Evolutionary conservation across 1,140 invertebrate species (phyloP), one percentile per base, ranked within the genome.

Genomic region (Aphaenogaster rudis): DNA sequence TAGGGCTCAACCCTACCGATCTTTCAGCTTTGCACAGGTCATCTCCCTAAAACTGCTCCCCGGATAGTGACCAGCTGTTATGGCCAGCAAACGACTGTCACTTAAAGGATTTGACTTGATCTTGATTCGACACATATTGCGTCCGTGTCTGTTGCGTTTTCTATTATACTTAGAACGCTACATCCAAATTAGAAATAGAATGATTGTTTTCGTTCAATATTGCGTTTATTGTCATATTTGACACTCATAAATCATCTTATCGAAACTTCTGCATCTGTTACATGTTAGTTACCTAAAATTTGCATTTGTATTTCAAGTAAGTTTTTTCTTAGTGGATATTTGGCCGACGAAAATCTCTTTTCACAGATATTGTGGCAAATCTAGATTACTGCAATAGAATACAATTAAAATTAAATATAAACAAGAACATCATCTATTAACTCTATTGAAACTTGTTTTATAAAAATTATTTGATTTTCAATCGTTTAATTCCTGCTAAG

Each of bases 1-100:
- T 89, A 86, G 89, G 89, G 91, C 71, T 88, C 86, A 92, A 92
- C 92, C 91, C 91, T 91, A 92, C 90, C 90, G 79, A 87, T 88
- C 88, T 39, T 57, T 67, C 42, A 66, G 48, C 67, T 86, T 87
- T 80, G 76, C 59, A 84, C 76, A 89, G 90, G 86, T 91, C 79
- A 69, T 67, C 57, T 88, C 63, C 88, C 85, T 48, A 52, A 79
- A 90, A 86, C 82, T 84, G 69, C 67, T 87, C 80, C 78, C 77
- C 17, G 86, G 42, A 50, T 80, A 90, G 87, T 94, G 93, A 91
- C 93, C 94, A 94, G 92, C 92, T 94, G 94, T 93, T 88, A 91
- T 93, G 91, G 92, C 93, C 93, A 91, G 91, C 88, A 69, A 86
- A 91, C 88, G 88, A 84, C 89, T 93, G 90, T 91, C 91, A 82